Base-by-base conservation (phyloP, 2,888 invertebrate genomes). In the Cyaniris semiargus region DNA sequence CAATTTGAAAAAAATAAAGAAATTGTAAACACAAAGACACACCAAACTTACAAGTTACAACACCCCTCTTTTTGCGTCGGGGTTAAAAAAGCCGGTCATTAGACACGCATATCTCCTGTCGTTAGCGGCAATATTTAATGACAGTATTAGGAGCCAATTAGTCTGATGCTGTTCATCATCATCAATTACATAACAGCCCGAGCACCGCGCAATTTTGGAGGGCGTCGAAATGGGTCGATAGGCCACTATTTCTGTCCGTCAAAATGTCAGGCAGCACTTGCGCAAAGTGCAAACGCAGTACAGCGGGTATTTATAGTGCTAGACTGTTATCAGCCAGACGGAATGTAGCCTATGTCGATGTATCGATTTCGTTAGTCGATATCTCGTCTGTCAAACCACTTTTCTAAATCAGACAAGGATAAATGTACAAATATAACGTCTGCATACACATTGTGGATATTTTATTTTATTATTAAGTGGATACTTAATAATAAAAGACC, bases 261-360 rank as follows among this genome's bases (percentile, higher is more conserved):
- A 89, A 92, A 93, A 93, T 93, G 93, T 93, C 93, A 90, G 86
- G 85, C 84, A 83, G 82, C 81, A 82, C 84, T 92, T 92, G 87
- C 90, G 90, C 88, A 91, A 92, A 86, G 87, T 90, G 90, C 88
- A 91, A 92, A 86, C 83, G 85, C 85, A 85, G 82, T 7, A 82
- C 81, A 83, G 83, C 83, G 66, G 66, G 15, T 66, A 66, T 66
- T 66, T 66, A 66, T 66, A 66, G 66, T 66, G 66, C 66, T 31
- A 66, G 66, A 66, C 66, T 31, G 66, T 66, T 66, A 27, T 66
- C 27, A 27, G 66, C 18, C 66, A 66, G 66, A 66, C 27, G 66
- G 27, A 66, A 66, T 66, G 66, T 66, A 66, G 66, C 66, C 66
- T 66, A 66, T 31, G 27, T 66, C 66, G 66, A 27, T 66, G 27